A percentile compares a stretch with the other conserved stretches of the same genome.
phyloP scores from a whole-genome alignment of 2,888 invertebrate species.

The Sisyra nigra region DNA sequence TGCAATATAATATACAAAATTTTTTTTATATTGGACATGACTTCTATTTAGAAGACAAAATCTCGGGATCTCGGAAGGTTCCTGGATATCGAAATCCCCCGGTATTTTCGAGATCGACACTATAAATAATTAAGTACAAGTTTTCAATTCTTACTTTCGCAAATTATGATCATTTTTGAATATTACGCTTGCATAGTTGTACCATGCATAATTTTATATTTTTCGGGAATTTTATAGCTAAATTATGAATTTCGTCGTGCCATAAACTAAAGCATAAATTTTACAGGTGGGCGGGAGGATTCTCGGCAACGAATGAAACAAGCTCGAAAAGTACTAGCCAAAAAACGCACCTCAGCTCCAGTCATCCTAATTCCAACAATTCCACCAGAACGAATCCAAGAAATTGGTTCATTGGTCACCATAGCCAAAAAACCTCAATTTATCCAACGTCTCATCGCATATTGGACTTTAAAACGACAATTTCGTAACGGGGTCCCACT shows the following conservation, averaged over 20 bases:
- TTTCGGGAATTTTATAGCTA: no score
- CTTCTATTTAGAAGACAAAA: no score
- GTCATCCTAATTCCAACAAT: slow-evolving; percentile 89
- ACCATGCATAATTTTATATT: no score
- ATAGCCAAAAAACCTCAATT: slow-evolving; percentile 64
- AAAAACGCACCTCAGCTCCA: slow-evolving; percentile 80
- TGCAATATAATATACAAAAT: no score
- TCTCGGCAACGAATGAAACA: slow-evolving; percentile 72
- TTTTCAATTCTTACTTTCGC: no score
- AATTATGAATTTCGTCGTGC: neutral
- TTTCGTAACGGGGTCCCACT: slow-evolving; percentile 92
- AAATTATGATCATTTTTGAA: no score
- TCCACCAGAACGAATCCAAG: slow-evolving; percentile 72
- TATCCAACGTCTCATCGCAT: slow-evolving; percentile 78
- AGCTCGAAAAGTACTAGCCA: slow-evolving; percentile 70
- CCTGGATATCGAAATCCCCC: no score
- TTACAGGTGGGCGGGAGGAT: slow-evolving; percentile 35
- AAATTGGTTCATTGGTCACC: slow-evolving; percentile 65
- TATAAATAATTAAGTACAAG: no score
- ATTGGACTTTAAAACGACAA: slow-evolving; percentile 94
- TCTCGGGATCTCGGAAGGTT: no score
- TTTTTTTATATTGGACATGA: no score
- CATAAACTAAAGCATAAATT: neutral
- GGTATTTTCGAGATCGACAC: no score
- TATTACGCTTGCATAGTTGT: no score